Evolutionary conservation across 2,113 vertebrate genomes (phyloP).

Genomic region (Natator depressus): DNA sequence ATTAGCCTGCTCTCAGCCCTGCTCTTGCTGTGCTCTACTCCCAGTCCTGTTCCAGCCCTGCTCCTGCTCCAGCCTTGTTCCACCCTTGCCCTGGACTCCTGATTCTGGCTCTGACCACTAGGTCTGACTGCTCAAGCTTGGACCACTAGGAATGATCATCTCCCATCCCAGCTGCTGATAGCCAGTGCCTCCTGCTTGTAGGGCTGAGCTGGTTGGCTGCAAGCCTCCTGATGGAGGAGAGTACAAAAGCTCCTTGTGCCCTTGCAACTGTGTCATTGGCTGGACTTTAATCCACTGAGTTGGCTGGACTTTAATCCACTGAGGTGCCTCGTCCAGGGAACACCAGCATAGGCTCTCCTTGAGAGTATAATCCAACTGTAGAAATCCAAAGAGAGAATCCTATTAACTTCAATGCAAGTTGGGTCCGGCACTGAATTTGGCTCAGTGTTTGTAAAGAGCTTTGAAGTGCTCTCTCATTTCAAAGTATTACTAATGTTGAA

Average conservation of each 20-base stretch:
- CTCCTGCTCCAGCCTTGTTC: not conserved
- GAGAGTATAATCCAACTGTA: not conserved
- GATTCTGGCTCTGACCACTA: not conserved
- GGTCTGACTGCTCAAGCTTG: too few species aligned
- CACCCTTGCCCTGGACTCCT: not conserved
- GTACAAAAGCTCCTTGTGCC: not conserved
- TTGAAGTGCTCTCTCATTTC: not conserved
- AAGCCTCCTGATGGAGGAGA: not conserved
- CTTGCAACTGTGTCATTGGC: not conserved
- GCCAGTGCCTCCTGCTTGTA: not conserved
- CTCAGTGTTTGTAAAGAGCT: not conserved
- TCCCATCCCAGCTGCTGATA: not conserved
- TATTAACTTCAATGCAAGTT: not conserved
- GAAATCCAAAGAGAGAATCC: not conserved
- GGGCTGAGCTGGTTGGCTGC: not conserved
- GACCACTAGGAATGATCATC: not conserved
- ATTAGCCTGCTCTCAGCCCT: not conserved
- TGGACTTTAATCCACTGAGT: not conserved
- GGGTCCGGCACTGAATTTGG: fast-evolving
- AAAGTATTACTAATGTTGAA: not conserved
- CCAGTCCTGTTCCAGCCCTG: not conserved
- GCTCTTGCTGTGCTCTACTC: not conserved
- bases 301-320: not conserved
- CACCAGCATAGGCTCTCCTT: not conserved
- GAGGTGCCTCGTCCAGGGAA: not conserved